A percentile compares a stretch with the other conserved stretches of the same genome.
These are phyloP conservation scores for Chrysochloris asiatica DNA, from an alignment of 2,113 vertebrate species.

Conservation along the genomic window DNA sequence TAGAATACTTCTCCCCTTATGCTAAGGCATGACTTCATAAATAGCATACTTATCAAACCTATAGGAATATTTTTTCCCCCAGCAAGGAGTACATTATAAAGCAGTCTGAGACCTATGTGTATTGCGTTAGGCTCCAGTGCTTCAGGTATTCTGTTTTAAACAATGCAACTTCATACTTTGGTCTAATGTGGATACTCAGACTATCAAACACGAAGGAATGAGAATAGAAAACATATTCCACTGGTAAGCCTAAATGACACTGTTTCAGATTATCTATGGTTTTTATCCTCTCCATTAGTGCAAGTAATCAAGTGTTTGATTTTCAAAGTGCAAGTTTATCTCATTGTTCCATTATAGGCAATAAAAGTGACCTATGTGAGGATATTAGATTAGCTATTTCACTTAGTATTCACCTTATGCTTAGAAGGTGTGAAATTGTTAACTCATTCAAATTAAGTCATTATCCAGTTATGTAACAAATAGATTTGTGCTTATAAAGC, in stretches of 20 bases:
- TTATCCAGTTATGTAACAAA: conserved; percentile 75
- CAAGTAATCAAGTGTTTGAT: conserved; percentile 74
- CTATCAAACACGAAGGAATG: conserved; percentile 10
- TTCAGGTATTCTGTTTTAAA: conserved; percentile 46
- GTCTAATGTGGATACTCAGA: not conserved
- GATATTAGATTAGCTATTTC: conserved; percentile 73
- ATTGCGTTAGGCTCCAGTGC: not conserved
- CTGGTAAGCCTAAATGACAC: conserved; percentile 47
- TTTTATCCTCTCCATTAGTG: conserved; percentile 74
- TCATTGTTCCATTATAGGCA: conserved; percentile 67
- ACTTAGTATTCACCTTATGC: conserved; percentile 74
- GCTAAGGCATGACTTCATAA: not conserved
- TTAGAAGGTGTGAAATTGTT: conserved; percentile 79
- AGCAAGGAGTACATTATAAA: not conserved
- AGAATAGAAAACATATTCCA: conserved; percentile 31
- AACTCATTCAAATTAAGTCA: conserved; percentile 74
- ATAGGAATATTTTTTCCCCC: not conserved
- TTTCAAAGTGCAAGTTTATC: conserved; percentile 67
- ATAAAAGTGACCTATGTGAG: conserved; percentile 73
- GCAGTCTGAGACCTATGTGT: not conserved
- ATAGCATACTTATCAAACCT: not conserved
- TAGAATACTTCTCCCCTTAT: not conserved
- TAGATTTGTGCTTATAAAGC: conserved; percentile 67
- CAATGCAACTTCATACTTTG: conserved; percentile 20
- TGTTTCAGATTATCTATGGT: conserved; percentile 60